Conservation (phyloP, 2,888 invertebrate species). For the Lasioglossum calceatum region DNA sequence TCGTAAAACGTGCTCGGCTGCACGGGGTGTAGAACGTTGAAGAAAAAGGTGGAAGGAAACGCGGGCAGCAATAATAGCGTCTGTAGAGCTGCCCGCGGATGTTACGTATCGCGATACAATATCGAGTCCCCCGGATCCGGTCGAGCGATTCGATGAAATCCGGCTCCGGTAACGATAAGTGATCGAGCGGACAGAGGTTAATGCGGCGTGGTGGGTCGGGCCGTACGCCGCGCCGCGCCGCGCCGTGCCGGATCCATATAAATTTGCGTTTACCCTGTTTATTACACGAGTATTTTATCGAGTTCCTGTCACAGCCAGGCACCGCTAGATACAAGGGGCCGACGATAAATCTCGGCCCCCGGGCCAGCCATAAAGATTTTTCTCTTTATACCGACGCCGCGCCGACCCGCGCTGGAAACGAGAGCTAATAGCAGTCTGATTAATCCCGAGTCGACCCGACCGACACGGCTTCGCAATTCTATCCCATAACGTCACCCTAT, state of each 20-base stretch:
- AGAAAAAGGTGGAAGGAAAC: background rate
- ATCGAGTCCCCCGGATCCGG: background rate
- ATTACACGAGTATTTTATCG: slow-evolving; percentile 80
- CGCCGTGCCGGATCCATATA: slow-evolving; percentile 68
- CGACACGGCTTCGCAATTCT: background rate
- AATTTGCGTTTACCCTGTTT: slow-evolving; percentile 78
- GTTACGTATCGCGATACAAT: slow-evolving; percentile 13
- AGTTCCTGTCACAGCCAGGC: slow-evolving; percentile 79
- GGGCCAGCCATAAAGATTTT: slow-evolving; percentile 63
- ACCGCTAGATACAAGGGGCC: slow-evolving; percentile 61
- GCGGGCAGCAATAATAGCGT: background rate
- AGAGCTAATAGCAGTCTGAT: slow-evolving; percentile 47
- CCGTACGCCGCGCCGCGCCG: slow-evolving; percentile 14
- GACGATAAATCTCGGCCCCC: slow-evolving; percentile 67
- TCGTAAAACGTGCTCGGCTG: background rate
- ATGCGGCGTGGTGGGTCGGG: slow-evolving; percentile 49
- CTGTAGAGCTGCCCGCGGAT: background rate
- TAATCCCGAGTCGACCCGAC: slow-evolving; percentile 33
- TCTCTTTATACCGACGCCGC: slow-evolving; percentile 43
- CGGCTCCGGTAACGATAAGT: slow-evolving; percentile 41
- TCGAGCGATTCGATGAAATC: slow-evolving; percentile 35
- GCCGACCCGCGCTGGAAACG: slow-evolving; percentile 6
- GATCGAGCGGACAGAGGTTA: slow-evolving; percentile 54
- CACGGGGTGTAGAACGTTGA: background rate
- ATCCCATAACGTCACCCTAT: background rate